A percentile compares a stretch with the other conserved stretches of the same genome.
Evolutionary conservation across 2,113 vertebrate genomes (phyloP).

Genomic region (Corythornis madagascariensis): DNA sequence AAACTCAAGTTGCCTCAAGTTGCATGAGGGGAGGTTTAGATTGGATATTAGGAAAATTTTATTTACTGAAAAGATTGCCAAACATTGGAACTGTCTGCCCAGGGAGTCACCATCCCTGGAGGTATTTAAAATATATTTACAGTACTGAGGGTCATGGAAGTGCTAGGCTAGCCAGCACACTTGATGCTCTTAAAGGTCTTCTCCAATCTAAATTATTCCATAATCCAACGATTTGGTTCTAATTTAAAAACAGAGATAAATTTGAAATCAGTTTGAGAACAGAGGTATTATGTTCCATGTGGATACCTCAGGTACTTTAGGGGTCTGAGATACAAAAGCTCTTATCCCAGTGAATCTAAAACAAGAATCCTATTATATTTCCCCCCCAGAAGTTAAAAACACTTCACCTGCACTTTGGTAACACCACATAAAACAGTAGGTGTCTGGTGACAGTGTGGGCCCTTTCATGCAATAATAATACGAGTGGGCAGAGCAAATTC

Average conservation of each 20-base stretch:
- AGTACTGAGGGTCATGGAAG: too few species aligned
- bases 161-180: too few species aligned
- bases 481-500: neutral
- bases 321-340: neutral
- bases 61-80: too few species aligned
- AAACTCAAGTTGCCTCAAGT: too few species aligned
- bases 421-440: neutral
- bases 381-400: neutral
- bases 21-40: too few species aligned
- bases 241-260: neutral
- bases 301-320: neutral
- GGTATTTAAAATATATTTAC: too few species aligned
- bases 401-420: neutral
- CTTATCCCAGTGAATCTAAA: neutral
- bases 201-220: neutral
- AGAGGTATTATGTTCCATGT: neutral
- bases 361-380: neutral
- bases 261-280: neutral
- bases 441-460: neutral
- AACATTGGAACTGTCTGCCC: too few species aligned
- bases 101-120: too few species aligned
- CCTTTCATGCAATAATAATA: neutral
- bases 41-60: too few species aligned
- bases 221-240: neutral
- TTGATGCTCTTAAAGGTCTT: too few species aligned